Percentiles rank a stretch among this genome's conserved stretches.
Conservation (phyloP, 2,113 vertebrate genomes). For the Naja naja region DNA sequence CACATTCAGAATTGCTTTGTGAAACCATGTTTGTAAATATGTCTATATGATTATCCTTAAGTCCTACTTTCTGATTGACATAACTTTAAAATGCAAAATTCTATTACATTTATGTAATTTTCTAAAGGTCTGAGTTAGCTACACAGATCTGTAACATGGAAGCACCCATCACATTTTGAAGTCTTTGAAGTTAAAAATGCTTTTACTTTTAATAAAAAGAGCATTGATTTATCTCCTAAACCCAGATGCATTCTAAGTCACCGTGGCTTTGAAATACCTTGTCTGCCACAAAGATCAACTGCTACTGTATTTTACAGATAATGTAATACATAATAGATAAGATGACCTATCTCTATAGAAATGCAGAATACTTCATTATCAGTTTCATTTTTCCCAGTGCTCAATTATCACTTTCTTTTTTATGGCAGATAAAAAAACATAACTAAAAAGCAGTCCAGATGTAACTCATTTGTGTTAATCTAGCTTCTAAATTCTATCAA, state of each 20-base stretch:
- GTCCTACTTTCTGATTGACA: not conserved
- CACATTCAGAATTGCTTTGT: not conserved
- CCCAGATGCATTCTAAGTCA: conserved; percentile 52
- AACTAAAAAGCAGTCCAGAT: conserved; percentile 62
- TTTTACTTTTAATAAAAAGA: conserved; percentile 64
- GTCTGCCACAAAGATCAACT: conserved; percentile 60
- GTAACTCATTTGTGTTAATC: conserved; percentile 54
- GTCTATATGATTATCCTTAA: not conserved
- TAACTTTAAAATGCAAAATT: not conserved
- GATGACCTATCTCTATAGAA: conserved; percentile 58
- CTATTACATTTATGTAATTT: not conserved
- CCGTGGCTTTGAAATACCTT: conserved; percentile 63
- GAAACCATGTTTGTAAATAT: not conserved
- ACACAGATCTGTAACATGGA: not conserved
- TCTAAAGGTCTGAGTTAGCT: not conserved
- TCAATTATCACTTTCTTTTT: conserved; percentile 41
- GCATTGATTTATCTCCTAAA: conserved; percentile 72
- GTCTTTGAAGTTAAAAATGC: not conserved
- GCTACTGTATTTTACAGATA: conserved; percentile 52
- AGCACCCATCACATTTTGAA: not conserved
- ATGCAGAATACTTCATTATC: conserved; percentile 36
- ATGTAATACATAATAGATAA: conserved; percentile 62
- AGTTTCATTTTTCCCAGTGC: conserved; percentile 20
- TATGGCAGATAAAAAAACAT: conserved; percentile 61
- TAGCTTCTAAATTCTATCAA: conserved; percentile 15